A percentile compares a stretch with the other conserved stretches of the same genome.
Conservation (phyloP, 1,140 invertebrate species). For the Cydia fagiglandana region DNA sequence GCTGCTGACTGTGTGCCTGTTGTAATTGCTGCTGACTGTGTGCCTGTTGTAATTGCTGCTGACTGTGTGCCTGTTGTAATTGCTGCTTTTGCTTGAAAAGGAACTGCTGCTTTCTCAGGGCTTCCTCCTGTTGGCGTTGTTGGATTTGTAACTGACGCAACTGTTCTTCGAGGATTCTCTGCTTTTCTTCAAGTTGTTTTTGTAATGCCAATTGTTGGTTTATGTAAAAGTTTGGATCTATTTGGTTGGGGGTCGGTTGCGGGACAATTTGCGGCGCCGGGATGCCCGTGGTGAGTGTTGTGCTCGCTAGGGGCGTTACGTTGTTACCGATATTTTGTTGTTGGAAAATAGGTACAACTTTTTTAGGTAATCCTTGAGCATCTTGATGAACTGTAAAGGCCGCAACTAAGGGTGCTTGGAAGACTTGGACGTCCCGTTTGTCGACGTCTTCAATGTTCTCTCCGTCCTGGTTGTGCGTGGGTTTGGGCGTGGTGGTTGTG, state of each 20-base stretch:
- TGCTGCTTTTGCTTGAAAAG: conserved; percentile 78
- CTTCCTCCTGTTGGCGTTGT: conserved; percentile 85
- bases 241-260: conserved; percentile 57
- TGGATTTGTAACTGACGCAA: conserved; percentile 83
- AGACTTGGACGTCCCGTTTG: conserved; percentile 88
- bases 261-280: conserved; percentile 54
- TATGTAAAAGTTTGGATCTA: conserved; percentile 54
- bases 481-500: conserved; percentile 80
- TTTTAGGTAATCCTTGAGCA: conserved; percentile 85
- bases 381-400: conserved; percentile 92
- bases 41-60: conserved; percentile 76
- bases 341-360: conserved; percentile 83
- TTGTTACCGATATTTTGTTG: conserved; percentile 46
- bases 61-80: conserved; percentile 76
- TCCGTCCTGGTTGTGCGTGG: conserved; percentile 82
- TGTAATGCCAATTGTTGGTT: conserved; percentile 76
- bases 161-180: conserved; percentile 85
- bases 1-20: conserved; percentile 71
- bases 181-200: conserved; percentile 84
- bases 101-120: conserved; percentile 82
- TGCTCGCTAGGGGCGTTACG: background rate
- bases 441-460: conserved; percentile 83
- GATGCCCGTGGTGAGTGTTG: background rate
- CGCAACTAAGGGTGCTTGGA: conserved; percentile 87
- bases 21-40: conserved; percentile 74